These are phyloP conservation scores for Eutolmus rufibarbis DNA, from an alignment of 2,888 invertebrate genomes.

Conservation along the genomic window DNA sequence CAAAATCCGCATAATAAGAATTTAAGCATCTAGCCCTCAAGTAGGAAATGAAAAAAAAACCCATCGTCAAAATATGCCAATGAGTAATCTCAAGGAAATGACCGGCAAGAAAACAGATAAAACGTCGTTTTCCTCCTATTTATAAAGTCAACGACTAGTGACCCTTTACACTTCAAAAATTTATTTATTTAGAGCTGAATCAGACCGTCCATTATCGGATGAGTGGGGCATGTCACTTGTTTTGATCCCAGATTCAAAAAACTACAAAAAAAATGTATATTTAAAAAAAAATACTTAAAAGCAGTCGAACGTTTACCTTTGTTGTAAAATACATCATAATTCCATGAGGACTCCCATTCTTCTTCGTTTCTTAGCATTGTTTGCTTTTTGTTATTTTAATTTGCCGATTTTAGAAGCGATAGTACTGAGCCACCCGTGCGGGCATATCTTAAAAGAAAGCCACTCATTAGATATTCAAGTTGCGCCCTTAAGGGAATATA, in stretches of 20 bases:
- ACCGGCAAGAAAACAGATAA: background rate
- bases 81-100: background rate
- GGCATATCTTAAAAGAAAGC: background rate
- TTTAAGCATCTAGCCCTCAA: background rate
- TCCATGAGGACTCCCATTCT: background rate
- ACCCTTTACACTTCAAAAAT: background rate
- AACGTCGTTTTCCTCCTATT: background rate
- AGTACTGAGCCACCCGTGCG: background rate
- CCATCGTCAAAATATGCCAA: background rate
- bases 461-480: background rate
- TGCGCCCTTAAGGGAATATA: background rate
- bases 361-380: background rate
- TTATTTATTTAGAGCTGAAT: background rate
- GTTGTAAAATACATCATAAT: background rate
- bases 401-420: background rate
- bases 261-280: background rate
- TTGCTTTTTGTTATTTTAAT: background rate
- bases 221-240: background rate
- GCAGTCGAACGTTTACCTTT: background rate
- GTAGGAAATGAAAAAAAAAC: background rate
- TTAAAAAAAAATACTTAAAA: background rate
- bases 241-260: background rate
- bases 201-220: background rate
- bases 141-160: background rate
- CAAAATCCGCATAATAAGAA: background rate